Base-by-base conservation (phyloP, 2,113 vertebrate genomes). In the Microtus ochrogaster region DNA sequence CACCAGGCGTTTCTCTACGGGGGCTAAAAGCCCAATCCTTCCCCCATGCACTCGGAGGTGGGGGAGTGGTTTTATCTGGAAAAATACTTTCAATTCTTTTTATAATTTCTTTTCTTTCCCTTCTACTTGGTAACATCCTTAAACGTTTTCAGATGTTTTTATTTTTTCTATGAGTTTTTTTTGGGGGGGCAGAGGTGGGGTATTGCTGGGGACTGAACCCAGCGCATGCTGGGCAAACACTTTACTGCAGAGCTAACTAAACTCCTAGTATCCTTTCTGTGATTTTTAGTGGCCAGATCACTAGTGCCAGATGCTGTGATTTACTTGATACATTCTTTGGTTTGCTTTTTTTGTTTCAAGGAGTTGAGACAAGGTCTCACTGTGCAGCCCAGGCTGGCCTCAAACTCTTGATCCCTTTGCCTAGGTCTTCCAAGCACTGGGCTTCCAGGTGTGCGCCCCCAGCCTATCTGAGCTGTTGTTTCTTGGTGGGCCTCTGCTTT, bases 41-140 rank as follows among this genome's bases (percentile, higher is more conserved):
- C 21, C 36, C 22, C 47, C 5, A 2, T 44, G n/a, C 36, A 44
- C 16, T 44, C 12, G n/a, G 81, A 65, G 26, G 79, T n/a, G 4
- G 63, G 10, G 63, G 66, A 24, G 68, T 26, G 24, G 28, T 68
- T 79, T 63, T 92, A 89, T 90, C 13, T 6, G 24, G 26, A 94
- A 81, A 95, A 89, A 78, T 73, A 47, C 33, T 86, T 96, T 52
- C 65, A 85, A 66, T 30, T 22, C 44, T 30, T 47, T 68, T 22
- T 47, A 66, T 66, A 85, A 66, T 41, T 66, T 47, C 28, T 47
- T 66, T 85, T 19, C 14, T 22, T 47, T 33, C 16, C 28, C 82
- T 65, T 22, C 30, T 65, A 65, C 26, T 65, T 84, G 83, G 41
- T 47, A 66, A 68, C 10, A 47, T 47, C 41, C 21, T 85, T 68